Conservation (phyloP, 2,888 invertebrate genomes). For the Agriopis aurantiaria region DNA sequence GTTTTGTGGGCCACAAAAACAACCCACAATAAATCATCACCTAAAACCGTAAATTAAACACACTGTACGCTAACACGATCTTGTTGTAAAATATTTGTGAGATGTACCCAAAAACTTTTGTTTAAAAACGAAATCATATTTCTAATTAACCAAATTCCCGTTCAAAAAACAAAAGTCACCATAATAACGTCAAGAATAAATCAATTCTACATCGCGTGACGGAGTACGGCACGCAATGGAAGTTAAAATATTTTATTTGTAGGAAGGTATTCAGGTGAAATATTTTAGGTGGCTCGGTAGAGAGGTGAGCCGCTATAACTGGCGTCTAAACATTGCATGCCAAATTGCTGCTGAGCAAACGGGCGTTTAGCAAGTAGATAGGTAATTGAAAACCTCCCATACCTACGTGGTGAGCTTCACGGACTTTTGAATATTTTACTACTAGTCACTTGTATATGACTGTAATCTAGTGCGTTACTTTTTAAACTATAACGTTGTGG, state of each 20-base stretch:
- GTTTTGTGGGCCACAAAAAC: not conserved
- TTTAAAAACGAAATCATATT: slow-evolving; percentile 53
- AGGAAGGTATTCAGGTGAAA: slow-evolving; percentile 60
- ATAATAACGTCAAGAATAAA: slow-evolving; percentile 64
- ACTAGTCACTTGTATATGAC: too few species aligned
- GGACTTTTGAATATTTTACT: too few species aligned
- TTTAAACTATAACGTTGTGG: too few species aligned
- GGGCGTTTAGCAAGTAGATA: slow-evolving; percentile 11
- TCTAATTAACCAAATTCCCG: slow-evolving; percentile 60
- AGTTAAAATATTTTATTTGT: slow-evolving; percentile 60
- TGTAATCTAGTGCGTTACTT: too few species aligned
- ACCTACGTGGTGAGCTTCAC: too few species aligned
- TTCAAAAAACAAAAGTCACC: slow-evolving; percentile 58
- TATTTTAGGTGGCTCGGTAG: slow-evolving; percentile 51
- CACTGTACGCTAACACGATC: slow-evolving; percentile 22
- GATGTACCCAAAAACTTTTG: slow-evolving; percentile 23
- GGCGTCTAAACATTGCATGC: slow-evolving; percentile 35
- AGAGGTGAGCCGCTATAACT: slow-evolving; percentile 53
- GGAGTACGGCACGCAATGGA: slow-evolving; percentile 71
- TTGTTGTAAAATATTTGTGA: slow-evolving; percentile 19
- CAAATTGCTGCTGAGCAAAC: slow-evolving; percentile 24
- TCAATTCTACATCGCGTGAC: slow-evolving; percentile 72
- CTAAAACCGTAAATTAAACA: slow-evolving; percentile 22
- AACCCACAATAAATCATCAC: slow-evolving; percentile 22
- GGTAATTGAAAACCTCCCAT: too few species aligned